Conservation (phyloP, 2,113 vertebrate genomes). For the Prochilodus magdalenae region DNA sequence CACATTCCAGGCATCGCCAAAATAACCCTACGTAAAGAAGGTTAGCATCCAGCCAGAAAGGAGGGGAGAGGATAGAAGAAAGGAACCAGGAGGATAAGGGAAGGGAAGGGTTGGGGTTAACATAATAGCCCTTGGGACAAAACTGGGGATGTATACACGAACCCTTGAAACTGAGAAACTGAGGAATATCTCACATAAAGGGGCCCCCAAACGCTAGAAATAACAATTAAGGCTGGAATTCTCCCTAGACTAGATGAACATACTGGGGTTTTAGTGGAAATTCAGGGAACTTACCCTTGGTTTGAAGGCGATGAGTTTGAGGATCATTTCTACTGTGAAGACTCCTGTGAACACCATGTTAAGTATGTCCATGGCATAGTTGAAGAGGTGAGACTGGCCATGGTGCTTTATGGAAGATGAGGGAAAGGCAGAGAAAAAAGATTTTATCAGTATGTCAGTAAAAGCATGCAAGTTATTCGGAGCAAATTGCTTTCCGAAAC, state of each 20-base stretch:
- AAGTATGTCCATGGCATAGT: slow-evolving; percentile 96
- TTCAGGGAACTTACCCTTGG: slow-evolving; percentile 86
- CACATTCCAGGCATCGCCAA: slow-evolving; percentile 98
- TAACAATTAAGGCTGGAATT: not conserved
- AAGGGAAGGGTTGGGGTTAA: slow-evolving; percentile 6
- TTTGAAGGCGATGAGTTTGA: slow-evolving; percentile 98
- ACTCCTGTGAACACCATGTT: slow-evolving; percentile 99
- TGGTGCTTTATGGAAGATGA: slow-evolving; percentile 83
- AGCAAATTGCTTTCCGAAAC: no score
- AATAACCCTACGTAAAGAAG: slow-evolving; percentile 93
- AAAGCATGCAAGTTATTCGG: no score
- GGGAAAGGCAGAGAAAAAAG: not conserved
- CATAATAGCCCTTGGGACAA: slow-evolving; percentile 17
- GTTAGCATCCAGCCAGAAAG: slow-evolving; percentile 75
- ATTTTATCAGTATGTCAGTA: no score
- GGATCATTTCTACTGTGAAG: slow-evolving; percentile 98
- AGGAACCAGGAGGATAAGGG: slow-evolving; percentile 52
- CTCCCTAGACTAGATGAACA: not conserved
- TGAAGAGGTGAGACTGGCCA: slow-evolving; percentile 93
- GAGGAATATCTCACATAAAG: not conserved
- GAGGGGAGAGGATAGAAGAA: slow-evolving; percentile 69
- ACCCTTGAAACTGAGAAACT: slow-evolving; percentile 5
- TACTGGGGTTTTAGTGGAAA: not conserved
- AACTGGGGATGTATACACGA: not conserved
- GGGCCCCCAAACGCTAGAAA: not conserved